phyloP scores from a whole-genome alignment of 2,113 vertebrate species.

The Lepus europaeus region DNA sequence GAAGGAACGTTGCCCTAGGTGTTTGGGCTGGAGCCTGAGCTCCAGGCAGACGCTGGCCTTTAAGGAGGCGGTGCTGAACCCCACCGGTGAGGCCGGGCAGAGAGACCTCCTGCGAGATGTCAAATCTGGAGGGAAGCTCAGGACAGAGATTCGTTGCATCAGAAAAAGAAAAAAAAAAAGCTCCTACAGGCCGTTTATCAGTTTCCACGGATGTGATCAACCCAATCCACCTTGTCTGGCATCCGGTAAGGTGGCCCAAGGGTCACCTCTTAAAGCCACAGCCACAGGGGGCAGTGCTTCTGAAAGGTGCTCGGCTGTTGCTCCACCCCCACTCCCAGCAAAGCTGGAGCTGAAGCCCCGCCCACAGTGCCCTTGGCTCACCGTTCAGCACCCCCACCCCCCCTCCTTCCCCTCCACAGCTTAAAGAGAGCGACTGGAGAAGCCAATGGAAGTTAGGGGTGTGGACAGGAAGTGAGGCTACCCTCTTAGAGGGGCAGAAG shows the following conservation, averaged over 20 bases:
- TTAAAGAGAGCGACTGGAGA: not conserved
- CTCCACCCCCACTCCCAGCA: rapidly evolving
- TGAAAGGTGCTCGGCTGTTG: not conserved
- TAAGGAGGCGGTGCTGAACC: not conserved
- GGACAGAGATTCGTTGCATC: not conserved
- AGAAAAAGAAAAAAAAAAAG: too few species aligned
- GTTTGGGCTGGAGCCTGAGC: not conserved
- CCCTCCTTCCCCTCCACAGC: too few species aligned
- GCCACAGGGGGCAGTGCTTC: rapidly evolving
- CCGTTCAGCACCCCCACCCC: rapidly evolving
- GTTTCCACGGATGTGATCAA: not conserved
- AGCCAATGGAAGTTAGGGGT: not conserved
- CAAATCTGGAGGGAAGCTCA: conserved; percentile 50
- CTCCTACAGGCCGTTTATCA: too few species aligned
- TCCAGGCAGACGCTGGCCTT: not conserved
- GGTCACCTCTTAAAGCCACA: rapidly evolving
- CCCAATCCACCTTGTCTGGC: not conserved
- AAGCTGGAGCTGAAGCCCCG: not conserved
- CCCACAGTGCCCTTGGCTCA: rapidly evolving
- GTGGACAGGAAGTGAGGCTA: not conserved
- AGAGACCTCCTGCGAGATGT: conserved; percentile 45
- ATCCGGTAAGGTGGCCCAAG: not conserved
- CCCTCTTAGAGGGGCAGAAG: not conserved
- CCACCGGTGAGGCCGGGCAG: not conserved
- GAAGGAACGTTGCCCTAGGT: rapidly evolving